A percentile compares a stretch with the other conserved stretches of the same genome.
Conservation (phyloP, 2,113 vertebrate species). For the Emydura subglobosa region DNA sequence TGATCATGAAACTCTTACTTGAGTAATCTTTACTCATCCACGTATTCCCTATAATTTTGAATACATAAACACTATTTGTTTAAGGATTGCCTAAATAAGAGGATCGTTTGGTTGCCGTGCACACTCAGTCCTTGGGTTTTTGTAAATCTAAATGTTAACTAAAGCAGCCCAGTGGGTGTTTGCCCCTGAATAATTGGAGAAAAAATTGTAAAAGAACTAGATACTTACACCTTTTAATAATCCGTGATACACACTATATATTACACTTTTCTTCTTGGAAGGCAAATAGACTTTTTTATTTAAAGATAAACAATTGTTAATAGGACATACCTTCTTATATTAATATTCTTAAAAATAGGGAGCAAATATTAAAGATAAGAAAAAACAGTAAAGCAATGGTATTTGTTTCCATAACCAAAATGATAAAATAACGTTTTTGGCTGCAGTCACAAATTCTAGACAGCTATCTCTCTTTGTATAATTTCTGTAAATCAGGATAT, state of each 20-base stretch:
- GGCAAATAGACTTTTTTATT: not conserved
- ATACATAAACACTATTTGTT: not conserved
- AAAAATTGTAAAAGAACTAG: not conserved
- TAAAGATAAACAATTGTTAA: not conserved
- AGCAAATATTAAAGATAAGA: not conserved
- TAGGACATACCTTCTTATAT: not conserved
- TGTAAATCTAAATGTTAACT: not conserved
- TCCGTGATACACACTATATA: not conserved
- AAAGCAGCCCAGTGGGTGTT: not conserved
- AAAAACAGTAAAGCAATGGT: not conserved
- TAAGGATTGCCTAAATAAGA: not conserved
- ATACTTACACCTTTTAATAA: not conserved
- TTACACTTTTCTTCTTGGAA: not conserved
- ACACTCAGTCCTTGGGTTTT: fast-evolving
- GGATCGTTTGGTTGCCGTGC: not conserved
- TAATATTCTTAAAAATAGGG: not conserved
- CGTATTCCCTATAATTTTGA: not conserved
- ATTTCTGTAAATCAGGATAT: not conserved
- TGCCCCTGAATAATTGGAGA: not conserved
- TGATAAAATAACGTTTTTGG: not conserved
- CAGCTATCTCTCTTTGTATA: not conserved
- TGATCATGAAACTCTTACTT: not conserved
- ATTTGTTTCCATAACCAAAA: not conserved
- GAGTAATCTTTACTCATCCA: not conserved
- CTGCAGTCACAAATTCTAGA: not conserved